A percentile compares a stretch with the other conserved stretches of the same genome.
Evolutionary conservation across 2,888 invertebrate species (phyloP).

Genomic region (Melitaea athalia): DNA sequence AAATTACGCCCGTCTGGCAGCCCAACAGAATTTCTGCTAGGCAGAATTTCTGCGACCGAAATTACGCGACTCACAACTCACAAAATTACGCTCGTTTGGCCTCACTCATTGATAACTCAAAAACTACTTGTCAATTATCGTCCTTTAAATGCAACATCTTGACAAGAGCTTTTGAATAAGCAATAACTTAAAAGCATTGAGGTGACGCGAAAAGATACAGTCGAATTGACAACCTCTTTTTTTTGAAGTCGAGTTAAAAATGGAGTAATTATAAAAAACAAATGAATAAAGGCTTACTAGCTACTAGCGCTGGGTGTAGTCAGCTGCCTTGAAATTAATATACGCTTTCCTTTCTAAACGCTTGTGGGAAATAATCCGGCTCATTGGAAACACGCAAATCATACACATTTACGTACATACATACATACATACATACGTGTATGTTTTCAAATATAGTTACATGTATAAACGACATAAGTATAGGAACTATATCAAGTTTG

Average conservation of each 20-base stretch:
- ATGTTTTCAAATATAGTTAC: background rate
- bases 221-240: too few relatives aligned
- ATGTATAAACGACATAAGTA: background rate
- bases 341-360: conserved; percentile 63
- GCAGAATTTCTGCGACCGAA: too few relatives aligned
- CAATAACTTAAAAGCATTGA: too few relatives aligned
- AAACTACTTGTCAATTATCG: too few relatives aligned
- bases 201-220: too few relatives aligned
- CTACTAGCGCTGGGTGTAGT: conserved; percentile 41
- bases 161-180: too few relatives aligned
- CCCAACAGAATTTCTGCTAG: too few relatives aligned
- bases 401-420: background rate
- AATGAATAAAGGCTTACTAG: conserved; percentile 13
- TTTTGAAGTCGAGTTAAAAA: conserved; percentile 1
- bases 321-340: conserved; percentile 63
- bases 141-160: too few relatives aligned
- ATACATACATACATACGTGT: background rate
- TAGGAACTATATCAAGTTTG: background rate
- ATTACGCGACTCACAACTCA: too few relatives aligned
- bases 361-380: conserved; percentile 30
- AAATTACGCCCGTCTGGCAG: too few relatives aligned
- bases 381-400: conserved; percentile 16
- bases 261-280: conserved; percentile 12
- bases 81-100: too few relatives aligned
- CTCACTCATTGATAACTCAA: too few relatives aligned